Conservation (phyloP, 2,888 invertebrate species). For the Tachystola acroxantha region DNA sequence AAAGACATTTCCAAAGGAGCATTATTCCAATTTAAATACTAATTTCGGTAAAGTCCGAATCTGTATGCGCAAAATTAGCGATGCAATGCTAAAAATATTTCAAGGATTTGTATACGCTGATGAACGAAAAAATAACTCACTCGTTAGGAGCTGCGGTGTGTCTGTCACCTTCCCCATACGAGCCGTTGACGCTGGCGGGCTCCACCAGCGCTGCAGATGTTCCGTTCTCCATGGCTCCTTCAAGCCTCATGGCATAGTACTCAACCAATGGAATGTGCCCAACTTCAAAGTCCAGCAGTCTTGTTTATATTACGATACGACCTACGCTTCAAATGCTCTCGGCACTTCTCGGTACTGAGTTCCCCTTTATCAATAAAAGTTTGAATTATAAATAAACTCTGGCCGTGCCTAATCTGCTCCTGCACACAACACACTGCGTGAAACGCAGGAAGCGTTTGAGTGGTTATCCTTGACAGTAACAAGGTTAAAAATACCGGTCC, state of each 20-base stretch:
- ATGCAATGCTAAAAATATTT: not conserved
- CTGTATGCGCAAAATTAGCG: not conserved
- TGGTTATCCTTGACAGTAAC: slow-evolving; percentile 66
- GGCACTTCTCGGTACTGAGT: slow-evolving; percentile 2
- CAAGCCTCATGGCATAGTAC: slow-evolving; percentile 47
- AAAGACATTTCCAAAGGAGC: no score
- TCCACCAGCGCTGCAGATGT: slow-evolving; percentile 27
- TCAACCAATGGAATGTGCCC: not conserved
- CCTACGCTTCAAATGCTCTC: slow-evolving; percentile 1
- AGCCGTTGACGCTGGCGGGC: slow-evolving; percentile 36
- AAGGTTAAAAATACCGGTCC: slow-evolving; percentile 49
- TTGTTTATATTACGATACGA: slow-evolving; percentile 1
- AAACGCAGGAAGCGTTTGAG: slow-evolving; percentile 52
- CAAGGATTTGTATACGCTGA: not conserved
- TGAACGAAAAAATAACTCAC: slow-evolving; percentile 42
- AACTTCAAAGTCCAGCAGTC: not conserved
- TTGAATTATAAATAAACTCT: slow-evolving; percentile 14
- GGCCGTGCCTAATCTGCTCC: slow-evolving; percentile 7
- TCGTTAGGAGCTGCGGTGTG: slow-evolving; percentile 69
- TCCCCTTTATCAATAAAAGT: slow-evolving; percentile 14
- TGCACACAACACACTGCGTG: slow-evolving; percentile 15
- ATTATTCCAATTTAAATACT: no score
- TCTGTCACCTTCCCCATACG: slow-evolving; percentile 67
- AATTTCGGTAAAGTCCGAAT: no score
- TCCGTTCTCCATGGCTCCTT: slow-evolving; percentile 48